Evolutionary conservation across 2,888 invertebrate genomes (phyloP).

Genomic region (Fissipunctia ypsillon): DNA sequence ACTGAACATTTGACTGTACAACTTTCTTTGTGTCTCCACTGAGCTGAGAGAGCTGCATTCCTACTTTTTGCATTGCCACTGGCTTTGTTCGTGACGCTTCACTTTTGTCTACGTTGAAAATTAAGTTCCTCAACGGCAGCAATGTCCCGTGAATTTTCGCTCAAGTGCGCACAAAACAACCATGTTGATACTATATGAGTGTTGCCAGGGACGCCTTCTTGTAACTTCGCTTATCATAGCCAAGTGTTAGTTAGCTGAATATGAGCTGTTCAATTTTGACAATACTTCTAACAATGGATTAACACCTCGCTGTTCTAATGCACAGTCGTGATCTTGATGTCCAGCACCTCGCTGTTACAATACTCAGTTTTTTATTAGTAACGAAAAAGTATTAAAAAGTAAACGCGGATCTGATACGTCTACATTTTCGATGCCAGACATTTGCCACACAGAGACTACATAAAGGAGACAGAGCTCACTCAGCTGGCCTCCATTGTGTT

Average conservation of each 20-base stretch:
- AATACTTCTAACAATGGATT: conserved; percentile 21
- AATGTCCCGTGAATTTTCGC: conserved; percentile 59
- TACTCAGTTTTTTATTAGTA: not conserved
- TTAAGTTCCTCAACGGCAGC: conserved; percentile 61
- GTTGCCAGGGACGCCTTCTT: conserved; percentile 11
- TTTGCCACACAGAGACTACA: not conserved
- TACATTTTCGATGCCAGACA: not conserved
- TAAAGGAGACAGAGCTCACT: conserved; percentile 17
- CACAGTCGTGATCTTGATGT: conserved; percentile 37
- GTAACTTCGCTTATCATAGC: not conserved
- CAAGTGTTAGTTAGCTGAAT: not conserved
- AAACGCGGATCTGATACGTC: not conserved
- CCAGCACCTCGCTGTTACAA: conserved; percentile 30
- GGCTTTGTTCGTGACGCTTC: conserved; percentile 65
- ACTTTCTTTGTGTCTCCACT: conserved; percentile 67
- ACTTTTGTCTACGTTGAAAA: conserved; percentile 68
- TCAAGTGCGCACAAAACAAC: conserved; percentile 54
- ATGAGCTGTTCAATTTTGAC: conserved; percentile 1
- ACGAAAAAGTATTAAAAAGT: not conserved
- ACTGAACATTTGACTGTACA: conserved; percentile 64
- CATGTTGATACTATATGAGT: conserved; percentile 23
- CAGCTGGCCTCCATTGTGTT: not conserved
- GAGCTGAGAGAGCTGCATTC: conserved; percentile 64
- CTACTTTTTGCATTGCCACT: conserved; percentile 63
- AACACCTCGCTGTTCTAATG: conserved; percentile 41